A percentile compares a stretch with the other conserved stretches of the same genome.
Conservation (phyloP, 2,797 vertebrate genomes). For the Pseudochirops cupreus region DNA sequence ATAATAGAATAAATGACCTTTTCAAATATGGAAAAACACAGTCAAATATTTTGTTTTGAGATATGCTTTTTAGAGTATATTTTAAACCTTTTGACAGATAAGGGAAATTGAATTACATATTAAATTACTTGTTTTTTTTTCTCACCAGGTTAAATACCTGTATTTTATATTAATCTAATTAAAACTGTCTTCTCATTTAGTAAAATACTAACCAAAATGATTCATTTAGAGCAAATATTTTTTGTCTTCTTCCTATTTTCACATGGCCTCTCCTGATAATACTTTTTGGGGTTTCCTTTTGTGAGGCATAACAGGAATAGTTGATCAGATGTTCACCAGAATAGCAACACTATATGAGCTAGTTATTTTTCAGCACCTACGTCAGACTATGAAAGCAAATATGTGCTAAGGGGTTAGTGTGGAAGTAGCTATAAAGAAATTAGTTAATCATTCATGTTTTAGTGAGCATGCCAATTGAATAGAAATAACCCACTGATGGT, state of each 20-base stretch:
- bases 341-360: neutral
- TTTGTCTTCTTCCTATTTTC: neutral
- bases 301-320: neutral
- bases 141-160: neutral
- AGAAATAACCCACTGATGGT: neutral
- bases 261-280: neutral
- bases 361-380: neutral
- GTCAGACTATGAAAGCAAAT: neutral
- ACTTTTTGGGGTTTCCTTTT: neutral
- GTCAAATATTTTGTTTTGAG: neutral
- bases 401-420: neutral
- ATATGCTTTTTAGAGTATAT: neutral
- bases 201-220: neutral
- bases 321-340: neutral
- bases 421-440: neutral
- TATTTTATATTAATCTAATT: neutral
- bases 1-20: slow-evolving; percentile 23
- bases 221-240: neutral
- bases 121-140: neutral
- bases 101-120: slow-evolving; percentile 7
- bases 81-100: slow-evolving; percentile 31
- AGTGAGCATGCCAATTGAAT: neutral
- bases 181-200: neutral
- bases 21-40: neutral
- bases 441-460: neutral